These are phyloP conservation scores for Poecile atricapillus DNA, from an alignment of 2,113 vertebrate genomes.

Conservation along the genomic window DNA sequence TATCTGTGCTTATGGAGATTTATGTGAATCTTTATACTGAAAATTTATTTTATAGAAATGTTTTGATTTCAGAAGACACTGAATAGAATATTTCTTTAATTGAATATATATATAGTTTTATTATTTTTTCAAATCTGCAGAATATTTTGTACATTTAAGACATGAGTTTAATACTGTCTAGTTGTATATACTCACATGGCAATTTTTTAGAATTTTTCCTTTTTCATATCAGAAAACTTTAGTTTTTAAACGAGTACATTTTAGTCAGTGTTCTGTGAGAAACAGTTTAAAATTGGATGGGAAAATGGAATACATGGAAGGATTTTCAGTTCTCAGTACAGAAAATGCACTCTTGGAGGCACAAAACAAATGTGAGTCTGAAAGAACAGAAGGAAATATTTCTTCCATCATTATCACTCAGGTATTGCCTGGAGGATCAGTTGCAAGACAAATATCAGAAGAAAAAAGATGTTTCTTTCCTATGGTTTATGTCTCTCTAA, in stretches of 20 bases:
- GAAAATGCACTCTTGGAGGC: background rate
- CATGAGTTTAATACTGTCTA: background rate
- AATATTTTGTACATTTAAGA: background rate
- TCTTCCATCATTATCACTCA: background rate
- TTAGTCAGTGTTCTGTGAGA: background rate
- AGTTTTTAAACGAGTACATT: background rate
- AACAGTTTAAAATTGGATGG: background rate
- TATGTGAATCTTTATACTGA: fast-evolving
- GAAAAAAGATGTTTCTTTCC: background rate
- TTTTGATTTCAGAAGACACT: background rate
- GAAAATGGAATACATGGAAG: background rate
- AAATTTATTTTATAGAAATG: background rate
- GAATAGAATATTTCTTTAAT: background rate
- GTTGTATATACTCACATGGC: background rate
- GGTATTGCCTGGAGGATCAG: background rate
- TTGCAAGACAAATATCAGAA: background rate
- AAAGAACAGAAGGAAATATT: background rate
- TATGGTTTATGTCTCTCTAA: background rate
- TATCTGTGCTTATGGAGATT: background rate
- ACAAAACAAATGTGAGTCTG: background rate
- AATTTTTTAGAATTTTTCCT: background rate
- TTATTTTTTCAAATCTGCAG: background rate
- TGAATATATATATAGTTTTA: background rate
- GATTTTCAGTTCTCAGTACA: background rate
- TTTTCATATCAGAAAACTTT: background rate